Conservation (phyloP, 2,797 vertebrate genomes). For the Ara ararauna region DNA sequence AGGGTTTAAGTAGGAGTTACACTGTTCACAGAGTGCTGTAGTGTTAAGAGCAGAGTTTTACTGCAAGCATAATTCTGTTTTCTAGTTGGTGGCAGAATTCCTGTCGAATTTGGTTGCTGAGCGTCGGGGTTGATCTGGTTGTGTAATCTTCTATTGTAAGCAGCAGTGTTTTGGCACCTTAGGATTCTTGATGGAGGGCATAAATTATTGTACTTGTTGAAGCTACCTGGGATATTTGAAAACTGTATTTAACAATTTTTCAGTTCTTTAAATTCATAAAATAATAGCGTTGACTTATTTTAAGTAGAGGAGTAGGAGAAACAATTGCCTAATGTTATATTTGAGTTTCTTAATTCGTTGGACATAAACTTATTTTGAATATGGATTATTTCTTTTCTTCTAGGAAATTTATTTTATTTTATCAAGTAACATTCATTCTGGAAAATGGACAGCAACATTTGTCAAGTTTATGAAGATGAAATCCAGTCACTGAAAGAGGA, state of each 20-base stretch:
- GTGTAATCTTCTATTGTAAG: neutral
- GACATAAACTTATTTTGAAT: neutral
- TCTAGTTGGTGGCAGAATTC: neutral
- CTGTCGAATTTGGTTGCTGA: neutral
- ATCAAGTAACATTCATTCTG: neutral
- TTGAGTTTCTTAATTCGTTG: neutral
- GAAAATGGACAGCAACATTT: constrained; percentile 46
- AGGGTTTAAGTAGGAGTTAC: neutral
- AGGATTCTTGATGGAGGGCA: fast-evolving
- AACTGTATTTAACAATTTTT: neutral
- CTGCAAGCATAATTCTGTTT: neutral
- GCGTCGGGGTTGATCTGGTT: neutral
- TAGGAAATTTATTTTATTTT: neutral
- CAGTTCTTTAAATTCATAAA: neutral
- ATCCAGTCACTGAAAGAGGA: constrained; percentile 80
- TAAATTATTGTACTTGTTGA: neutral
- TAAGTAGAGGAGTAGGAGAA: neutral
- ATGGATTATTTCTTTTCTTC: neutral
- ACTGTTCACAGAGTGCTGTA: neutral
- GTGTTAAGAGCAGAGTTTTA: neutral
- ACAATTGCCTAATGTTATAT: neutral
- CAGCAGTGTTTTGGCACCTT: neutral
- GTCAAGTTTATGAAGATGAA: constrained; percentile 79
- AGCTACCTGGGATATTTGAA: neutral
- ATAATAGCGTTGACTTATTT: neutral